A percentile compares a stretch with the other conserved stretches of the same genome.
Evolutionary conservation across 2,113 vertebrate genomes (phyloP).

Genomic region (Girardinichthys multiradiatus): DNA sequence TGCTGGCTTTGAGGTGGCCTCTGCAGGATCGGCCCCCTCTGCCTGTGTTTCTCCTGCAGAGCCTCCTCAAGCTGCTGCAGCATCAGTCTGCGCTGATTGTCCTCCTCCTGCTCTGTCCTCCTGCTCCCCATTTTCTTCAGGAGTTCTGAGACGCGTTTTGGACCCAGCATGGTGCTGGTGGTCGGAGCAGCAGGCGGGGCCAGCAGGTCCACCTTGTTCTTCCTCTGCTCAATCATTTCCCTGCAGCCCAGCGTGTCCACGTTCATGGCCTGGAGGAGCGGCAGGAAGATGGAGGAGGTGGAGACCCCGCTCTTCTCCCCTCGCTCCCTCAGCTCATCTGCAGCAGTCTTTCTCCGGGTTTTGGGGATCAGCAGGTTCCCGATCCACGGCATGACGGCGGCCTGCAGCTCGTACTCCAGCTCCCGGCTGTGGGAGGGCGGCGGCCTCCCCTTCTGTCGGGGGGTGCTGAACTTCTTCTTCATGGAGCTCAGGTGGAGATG

Average conservation of each 20-base stretch:
- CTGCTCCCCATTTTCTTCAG: conserved; percentile 4
- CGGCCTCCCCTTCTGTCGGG: no score
- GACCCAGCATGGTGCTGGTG: no score
- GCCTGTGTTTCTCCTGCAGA: background rate
- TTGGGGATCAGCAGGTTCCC: conserved; percentile 79
- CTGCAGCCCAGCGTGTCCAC: conserved; percentile 87
- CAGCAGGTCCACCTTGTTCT: background rate
- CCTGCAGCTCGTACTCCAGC: conserved; percentile 75
- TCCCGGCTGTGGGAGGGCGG: no score
- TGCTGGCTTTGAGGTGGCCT: background rate
- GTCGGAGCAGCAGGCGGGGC: background rate
- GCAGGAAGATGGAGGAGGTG: conserved; percentile 82
- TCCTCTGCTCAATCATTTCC: conserved; percentile 79
- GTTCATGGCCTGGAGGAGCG: conserved; percentile 83
- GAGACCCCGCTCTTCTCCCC: conserved; percentile 43
- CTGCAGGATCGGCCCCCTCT: no score
- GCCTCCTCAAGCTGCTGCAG: background rate
- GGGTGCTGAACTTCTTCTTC: background rate
- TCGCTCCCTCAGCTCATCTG: conserved; percentile 71
- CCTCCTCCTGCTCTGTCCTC: background rate
- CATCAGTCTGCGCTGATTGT: background rate
- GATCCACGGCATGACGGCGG: conserved; percentile 86
- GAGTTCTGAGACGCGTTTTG: background rate
- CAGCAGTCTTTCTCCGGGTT: background rate
- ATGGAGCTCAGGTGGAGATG: background rate